Evolutionary conservation across 92 coral and sea anemone genomes (phyloP).

Genomic region (Desmophyllum pertusum): DNA sequence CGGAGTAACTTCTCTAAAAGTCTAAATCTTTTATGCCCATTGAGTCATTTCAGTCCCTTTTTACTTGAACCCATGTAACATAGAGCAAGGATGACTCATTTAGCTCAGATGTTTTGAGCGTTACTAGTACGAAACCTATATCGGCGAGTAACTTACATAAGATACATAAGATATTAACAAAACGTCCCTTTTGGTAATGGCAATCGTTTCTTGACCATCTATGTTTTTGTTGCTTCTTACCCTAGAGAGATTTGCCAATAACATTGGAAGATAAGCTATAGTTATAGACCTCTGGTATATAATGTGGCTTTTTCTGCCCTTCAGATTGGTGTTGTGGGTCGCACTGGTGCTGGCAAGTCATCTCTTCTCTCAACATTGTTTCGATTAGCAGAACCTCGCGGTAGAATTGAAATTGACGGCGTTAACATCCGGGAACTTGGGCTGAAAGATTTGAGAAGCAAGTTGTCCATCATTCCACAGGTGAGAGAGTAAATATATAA

Average conservation of each 20-base stretch:
- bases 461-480: conserved; percentile 94
- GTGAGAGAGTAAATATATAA: too few relatives aligned
- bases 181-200: background rate
- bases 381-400: conserved; percentile 90
- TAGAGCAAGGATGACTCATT: too few relatives aligned
- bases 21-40: too few relatives aligned
- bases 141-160: too few relatives aligned
- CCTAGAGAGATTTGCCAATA: background rate
- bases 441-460: conserved; percentile 80
- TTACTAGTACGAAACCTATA: too few relatives aligned
- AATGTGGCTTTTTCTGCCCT: background rate
- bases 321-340: conserved; percentile 91
- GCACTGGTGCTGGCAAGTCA: conserved; percentile 96
- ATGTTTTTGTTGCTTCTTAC: background rate
- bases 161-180: too few relatives aligned
- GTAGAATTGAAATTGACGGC: conserved; percentile 83
- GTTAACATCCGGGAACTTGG: conserved; percentile 83
- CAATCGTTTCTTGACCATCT: background rate
- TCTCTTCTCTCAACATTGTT: conserved; percentile 88
- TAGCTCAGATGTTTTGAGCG: too few relatives aligned
- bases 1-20: too few relatives aligned
- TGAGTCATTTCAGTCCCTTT: too few relatives aligned
- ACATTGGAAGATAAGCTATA: too few relatives aligned
- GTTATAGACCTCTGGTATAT: too few relatives aligned
- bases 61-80: too few relatives aligned